These are phyloP conservation scores for Galeopsomyia nigrocyanea DNA, from an alignment of 2,888 invertebrate genomes.

Conservation along the genomic window DNA sequence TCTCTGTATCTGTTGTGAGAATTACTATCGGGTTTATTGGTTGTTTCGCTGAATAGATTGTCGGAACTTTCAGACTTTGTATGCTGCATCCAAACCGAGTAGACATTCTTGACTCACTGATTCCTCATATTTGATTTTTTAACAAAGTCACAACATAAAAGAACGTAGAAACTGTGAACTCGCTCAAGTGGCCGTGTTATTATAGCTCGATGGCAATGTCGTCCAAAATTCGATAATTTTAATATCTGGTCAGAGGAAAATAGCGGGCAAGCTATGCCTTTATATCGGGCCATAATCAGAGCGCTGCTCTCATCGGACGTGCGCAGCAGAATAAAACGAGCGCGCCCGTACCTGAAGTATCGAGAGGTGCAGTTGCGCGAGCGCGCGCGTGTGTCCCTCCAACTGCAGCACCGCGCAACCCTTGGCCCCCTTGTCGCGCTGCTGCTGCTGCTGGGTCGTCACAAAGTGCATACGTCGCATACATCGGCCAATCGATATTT, in stretches of 20 bases:
- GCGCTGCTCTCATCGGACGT: not conserved
- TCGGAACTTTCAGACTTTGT: not conserved
- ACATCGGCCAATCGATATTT: slow-evolving; percentile 68
- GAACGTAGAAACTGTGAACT: no score
- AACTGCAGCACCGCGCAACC: not conserved
- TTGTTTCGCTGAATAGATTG: no score
- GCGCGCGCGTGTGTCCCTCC: not conserved
- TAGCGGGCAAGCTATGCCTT: no score
- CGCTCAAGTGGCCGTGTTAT: no score
- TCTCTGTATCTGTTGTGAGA: not conserved
- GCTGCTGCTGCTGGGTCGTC: slow-evolving; percentile 33
- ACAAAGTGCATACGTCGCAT: slow-evolving; percentile 69
- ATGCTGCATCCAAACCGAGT: no score
- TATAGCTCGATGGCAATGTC: no score
- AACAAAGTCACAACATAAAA: no score
- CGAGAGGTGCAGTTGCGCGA: not conserved
- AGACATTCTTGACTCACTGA: no score
- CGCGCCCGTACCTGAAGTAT: not conserved
- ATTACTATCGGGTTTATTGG: no score
- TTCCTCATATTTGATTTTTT: no score
- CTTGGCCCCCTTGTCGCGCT: slow-evolving; percentile 3
- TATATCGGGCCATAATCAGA: not conserved
- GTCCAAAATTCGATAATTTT: no score
- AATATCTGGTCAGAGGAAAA: no score
- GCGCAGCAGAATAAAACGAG: slow-evolving; percentile 11